A percentile compares a stretch with the other conserved stretches of the same genome.
Conservation (phyloP, 37 sponge, comb jelly and placozoan species). For the Ephydatia muelleri region DNA sequence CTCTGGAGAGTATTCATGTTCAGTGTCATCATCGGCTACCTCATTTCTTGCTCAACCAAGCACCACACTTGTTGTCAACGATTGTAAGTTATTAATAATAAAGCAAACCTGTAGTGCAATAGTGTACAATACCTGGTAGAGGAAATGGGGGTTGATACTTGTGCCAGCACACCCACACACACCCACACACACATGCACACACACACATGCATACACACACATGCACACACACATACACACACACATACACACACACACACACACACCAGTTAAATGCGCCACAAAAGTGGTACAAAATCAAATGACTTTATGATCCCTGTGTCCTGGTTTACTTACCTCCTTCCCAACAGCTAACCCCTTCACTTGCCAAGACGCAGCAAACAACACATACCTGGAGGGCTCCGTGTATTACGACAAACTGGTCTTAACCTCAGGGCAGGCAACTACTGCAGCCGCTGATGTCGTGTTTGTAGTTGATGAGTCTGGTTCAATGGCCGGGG, state of each 20-base stretch:
- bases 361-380: conserved; percentile 17
- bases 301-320: neutral
- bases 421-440: conserved; percentile 21
- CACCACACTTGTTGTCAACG: conserved; percentile 20
- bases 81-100: conserved; percentile 41
- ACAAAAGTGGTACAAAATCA: neutral
- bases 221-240: neutral
- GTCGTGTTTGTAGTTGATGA: conserved; percentile 87
- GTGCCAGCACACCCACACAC: no score
- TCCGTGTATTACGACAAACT: conserved; percentile 21
- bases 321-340: neutral
- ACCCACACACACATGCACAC: neutral
- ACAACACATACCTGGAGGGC: conserved; percentile 14
- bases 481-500: conserved; percentile 76
- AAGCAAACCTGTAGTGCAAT: no score
- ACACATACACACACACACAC: neutral
- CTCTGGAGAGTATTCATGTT: conserved; percentile 47
- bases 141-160: neutral
- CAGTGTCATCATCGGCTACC: conserved; percentile 5
- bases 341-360: conserved; percentile 28
- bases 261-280: no score
- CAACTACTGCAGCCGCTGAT: conserved; percentile 64
- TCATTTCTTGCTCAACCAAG: neutral
- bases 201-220: neutral
- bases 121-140: no score